These are phyloP conservation scores for Clamator glandarius DNA, from an alignment of 2,797 vertebrate genomes.

Conservation along the genomic window DNA sequence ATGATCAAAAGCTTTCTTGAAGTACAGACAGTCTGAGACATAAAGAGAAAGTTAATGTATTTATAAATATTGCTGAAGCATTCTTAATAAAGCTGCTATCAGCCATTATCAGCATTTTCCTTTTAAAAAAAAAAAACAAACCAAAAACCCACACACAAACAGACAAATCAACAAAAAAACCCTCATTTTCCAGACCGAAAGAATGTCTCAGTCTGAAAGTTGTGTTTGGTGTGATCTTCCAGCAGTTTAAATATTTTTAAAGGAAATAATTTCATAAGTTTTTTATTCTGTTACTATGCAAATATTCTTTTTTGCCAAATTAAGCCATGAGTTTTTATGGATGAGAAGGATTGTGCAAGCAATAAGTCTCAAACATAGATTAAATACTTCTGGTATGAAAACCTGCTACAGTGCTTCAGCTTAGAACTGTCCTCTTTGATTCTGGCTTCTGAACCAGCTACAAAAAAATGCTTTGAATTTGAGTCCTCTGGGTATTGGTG, in stretches of 20 bases:
- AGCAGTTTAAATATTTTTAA: background rate
- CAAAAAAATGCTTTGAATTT: background rate
- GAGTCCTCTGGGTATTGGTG: background rate
- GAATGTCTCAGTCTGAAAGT: background rate
- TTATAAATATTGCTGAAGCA: background rate
- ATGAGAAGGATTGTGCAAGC: background rate
- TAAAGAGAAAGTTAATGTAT: constrained; percentile 4
- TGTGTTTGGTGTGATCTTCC: background rate
- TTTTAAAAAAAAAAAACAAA: background rate
- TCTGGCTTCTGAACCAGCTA: background rate
- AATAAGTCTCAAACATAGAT: background rate
- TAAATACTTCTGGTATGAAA: constrained; percentile 20
- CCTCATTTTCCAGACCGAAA: background rate
- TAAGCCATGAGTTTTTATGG: background rate
- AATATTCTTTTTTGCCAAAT: background rate
- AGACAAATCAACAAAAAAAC: background rate
- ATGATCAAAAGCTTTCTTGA: constrained; percentile 31
- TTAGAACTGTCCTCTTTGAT: background rate
- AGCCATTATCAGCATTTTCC: background rate
- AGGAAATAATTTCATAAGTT: background rate
- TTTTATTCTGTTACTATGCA: background rate
- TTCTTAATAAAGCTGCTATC: background rate
- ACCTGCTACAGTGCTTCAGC: background rate
- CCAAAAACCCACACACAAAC: too few species aligned
- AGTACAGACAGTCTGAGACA: background rate